phyloP scores from a whole-genome alignment of 1,140 invertebrate genomes.

The Danaus plexippus region DNA sequence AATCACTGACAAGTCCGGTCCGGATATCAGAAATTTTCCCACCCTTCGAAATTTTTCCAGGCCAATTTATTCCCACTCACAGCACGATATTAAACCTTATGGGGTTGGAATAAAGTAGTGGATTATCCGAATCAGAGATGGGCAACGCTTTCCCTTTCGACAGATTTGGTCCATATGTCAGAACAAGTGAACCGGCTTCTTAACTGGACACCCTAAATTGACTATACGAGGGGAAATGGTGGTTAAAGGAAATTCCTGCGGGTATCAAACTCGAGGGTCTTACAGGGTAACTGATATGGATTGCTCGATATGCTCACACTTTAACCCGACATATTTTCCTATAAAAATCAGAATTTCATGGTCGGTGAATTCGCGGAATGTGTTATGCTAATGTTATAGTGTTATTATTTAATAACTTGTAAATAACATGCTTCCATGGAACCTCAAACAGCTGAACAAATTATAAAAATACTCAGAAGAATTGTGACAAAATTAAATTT shows the following conservation, averaged over 20 bases:
- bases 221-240: slow-evolving; percentile 49
- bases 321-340: neutral
- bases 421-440: slow-evolving; percentile 4
- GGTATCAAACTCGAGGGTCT: slow-evolving; percentile 14
- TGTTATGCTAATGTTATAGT: too few relatives aligned
- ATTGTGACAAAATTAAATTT: neutral
- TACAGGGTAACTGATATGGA: neutral
- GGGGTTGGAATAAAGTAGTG: slow-evolving; percentile 2
- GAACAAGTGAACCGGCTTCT: slow-evolving; percentile 58
- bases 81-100: slow-evolving; percentile 21
- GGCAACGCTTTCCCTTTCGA: slow-evolving; percentile 29
- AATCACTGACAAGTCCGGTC: slow-evolving; percentile 55
- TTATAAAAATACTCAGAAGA: neutral
- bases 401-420: neutral
- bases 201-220: slow-evolving; percentile 62
- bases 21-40: slow-evolving; percentile 60
- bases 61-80: slow-evolving; percentile 9
- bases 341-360: too few relatives aligned
- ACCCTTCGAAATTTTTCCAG: slow-evolving; percentile 42
- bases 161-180: slow-evolving; percentile 58
- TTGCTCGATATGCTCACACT: slow-evolving; percentile 4
- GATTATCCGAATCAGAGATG: too few relatives aligned
- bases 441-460: neutral
- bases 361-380: too few relatives aligned
- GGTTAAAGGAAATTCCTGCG: slow-evolving; percentile 62